Evolutionary conservation across 2,797 vertebrate species (phyloP).

Genomic region (Melopsittacus undulatus): DNA sequence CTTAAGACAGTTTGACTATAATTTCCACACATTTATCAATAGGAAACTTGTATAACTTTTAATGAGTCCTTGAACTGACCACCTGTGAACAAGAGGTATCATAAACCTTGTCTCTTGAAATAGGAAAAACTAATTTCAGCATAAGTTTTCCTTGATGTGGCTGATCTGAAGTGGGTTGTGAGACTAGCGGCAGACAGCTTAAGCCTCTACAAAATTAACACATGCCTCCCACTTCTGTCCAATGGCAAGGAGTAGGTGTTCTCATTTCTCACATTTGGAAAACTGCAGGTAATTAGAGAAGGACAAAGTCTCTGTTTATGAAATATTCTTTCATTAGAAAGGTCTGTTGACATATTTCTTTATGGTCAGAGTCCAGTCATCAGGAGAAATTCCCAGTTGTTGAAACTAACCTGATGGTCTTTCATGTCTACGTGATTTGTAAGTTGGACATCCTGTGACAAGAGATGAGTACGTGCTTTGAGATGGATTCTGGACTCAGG

Average conservation of each 20-base stretch:
- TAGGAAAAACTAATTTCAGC: neutral
- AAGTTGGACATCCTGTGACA: neutral
- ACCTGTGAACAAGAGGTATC: constrained; percentile 63
- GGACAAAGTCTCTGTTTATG: neutral
- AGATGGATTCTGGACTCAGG: neutral
- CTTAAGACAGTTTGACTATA: constrained; percentile 59
- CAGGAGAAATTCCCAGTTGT: neutral
- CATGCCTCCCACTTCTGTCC: neutral
- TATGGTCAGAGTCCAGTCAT: neutral
- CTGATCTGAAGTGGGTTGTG: constrained; percentile 24
- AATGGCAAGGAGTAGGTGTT: neutral
- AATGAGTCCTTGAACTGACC: constrained; percentile 71
- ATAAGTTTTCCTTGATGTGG: constrained; percentile 10
- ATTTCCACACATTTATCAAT: constrained; percentile 73
- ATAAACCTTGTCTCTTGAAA: constrained; percentile 48
- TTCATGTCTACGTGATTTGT: neutral
- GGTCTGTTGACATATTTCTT: neutral
- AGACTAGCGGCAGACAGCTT: neutral
- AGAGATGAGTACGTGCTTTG: neutral
- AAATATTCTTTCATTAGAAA: neutral
- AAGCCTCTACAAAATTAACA: neutral
- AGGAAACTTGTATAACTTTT: constrained; percentile 75
- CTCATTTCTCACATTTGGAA: neutral
- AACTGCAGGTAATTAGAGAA: neutral
- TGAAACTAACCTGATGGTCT: neutral